Conservation (phyloP, 2,113 vertebrate genomes). For the Chroicocephalus ridibundus region DNA sequence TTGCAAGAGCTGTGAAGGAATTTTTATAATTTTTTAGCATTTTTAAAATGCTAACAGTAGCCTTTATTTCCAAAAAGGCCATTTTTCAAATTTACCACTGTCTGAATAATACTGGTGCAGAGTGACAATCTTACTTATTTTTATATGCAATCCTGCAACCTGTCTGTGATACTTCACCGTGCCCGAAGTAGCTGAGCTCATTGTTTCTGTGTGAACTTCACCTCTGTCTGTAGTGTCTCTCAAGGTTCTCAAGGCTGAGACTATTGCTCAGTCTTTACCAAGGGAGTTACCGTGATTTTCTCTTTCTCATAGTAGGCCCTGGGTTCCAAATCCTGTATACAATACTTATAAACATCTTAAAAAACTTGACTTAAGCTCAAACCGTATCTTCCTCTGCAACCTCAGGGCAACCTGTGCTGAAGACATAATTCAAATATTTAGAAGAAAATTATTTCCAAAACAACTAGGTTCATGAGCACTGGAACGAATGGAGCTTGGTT, state of each 20-base stretch:
- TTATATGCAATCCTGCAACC: background rate
- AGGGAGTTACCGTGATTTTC: background rate
- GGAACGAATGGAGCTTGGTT: background rate
- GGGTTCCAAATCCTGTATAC: background rate
- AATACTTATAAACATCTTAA: background rate
- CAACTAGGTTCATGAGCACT: background rate
- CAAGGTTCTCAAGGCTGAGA: background rate
- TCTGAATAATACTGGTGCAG: background rate
- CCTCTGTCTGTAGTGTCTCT: background rate
- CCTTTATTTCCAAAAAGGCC: background rate
- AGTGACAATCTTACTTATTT: background rate
- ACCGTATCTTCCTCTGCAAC: background rate
- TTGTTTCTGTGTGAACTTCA: background rate
- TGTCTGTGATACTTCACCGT: background rate
- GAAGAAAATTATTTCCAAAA: background rate
- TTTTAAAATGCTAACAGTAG: background rate
- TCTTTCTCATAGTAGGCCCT: background rate
- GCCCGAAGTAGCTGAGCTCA: background rate
- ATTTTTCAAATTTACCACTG: background rate
- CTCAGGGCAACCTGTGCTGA: background rate
- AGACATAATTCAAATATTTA: background rate
- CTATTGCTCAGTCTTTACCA: background rate
- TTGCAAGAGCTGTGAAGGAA: background rate
- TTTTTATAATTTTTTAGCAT: background rate
- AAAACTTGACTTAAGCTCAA: background rate